Evolutionary conservation across 2,888 invertebrate species (phyloP).

Genomic region (Bombylius major): DNA sequence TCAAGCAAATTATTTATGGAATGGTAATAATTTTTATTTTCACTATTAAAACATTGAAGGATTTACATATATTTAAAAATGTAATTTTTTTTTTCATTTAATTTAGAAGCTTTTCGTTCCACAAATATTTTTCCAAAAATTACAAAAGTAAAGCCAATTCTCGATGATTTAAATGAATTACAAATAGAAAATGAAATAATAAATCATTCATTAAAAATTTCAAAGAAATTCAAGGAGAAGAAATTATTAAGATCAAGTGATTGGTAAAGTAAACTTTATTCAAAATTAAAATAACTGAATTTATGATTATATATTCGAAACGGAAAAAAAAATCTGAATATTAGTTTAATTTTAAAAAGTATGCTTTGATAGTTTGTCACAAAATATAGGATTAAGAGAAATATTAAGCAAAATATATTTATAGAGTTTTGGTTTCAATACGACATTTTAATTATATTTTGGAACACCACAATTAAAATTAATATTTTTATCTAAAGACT

Average conservation of each 20-base stretch:
- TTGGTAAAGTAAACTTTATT: slow-evolving; percentile 16
- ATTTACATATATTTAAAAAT: neutral
- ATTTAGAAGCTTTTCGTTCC: slow-evolving; percentile 6
- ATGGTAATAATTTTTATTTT: slow-evolving; percentile 17
- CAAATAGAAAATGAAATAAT: neutral
- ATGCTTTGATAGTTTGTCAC: too few relatives aligned
- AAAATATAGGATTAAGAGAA: too few relatives aligned
- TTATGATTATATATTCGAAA: too few relatives aligned
- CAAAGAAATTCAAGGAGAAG: slow-evolving; percentile 17
- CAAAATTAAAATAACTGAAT: neutral
- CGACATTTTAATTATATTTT: too few relatives aligned
- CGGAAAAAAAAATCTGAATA: too few relatives aligned
- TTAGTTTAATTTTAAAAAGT: too few relatives aligned
- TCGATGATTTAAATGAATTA: slow-evolving; percentile 9
- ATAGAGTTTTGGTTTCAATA: too few relatives aligned
- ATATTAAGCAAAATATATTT: too few relatives aligned
- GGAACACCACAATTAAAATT: too few relatives aligned
- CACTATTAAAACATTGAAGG: neutral
- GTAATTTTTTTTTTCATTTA: neutral
- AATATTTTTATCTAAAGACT: too few relatives aligned
- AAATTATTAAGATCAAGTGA: slow-evolving; percentile 21
- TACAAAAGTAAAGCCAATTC: slow-evolving; percentile 16
- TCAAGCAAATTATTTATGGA: slow-evolving; percentile 20
- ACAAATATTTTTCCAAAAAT: slow-evolving; percentile 22
- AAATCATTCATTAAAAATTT: slow-evolving; percentile 12